These are phyloP conservation scores for Holothuria scabra DNA, from an alignment of 53 echinoderm and acorn worm genomes.

Conservation along the genomic window DNA sequence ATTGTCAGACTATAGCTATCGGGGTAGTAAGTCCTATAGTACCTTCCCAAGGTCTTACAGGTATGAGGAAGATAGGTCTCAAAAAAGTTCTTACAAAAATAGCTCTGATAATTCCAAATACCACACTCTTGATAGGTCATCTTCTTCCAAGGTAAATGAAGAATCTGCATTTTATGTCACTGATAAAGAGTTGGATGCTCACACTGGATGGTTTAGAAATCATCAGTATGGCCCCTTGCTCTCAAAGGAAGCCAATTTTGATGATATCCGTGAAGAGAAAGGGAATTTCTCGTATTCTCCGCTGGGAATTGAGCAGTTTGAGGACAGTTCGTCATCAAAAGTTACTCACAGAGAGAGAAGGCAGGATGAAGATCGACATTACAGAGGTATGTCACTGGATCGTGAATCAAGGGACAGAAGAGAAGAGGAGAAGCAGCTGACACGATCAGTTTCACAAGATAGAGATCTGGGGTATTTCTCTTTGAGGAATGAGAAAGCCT, in stretches of 20 bases:
- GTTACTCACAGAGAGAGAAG: neutral
- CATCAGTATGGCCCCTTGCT: constrained; percentile 36
- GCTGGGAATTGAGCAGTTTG: no score
- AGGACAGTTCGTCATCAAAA: neutral
- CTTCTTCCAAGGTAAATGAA: constrained; percentile 3
- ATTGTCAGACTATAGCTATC: neutral
- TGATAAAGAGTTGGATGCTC: neutral
- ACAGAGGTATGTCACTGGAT: neutral
- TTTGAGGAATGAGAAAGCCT: constrained; percentile 26
- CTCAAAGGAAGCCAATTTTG: constrained; percentile 23
- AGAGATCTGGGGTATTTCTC: constrained; percentile 23
- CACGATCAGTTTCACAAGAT: constrained; percentile 18
- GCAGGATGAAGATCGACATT: constrained; percentile 1
- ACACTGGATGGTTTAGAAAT: constrained; percentile 46
- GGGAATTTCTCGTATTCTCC: neutral
- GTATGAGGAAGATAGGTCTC: neutral
- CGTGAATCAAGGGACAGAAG: constrained; percentile 16
- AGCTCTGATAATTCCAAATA: neutral
- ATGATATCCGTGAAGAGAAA: constrained; percentile 3
- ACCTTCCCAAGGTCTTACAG: neutral
- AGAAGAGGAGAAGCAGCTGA: neutral
- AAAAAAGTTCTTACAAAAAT: neutral
- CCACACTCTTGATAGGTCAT: neutral
- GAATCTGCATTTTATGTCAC: neutral
- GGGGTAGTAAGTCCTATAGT: constrained; percentile 23